These are phyloP conservation scores for Drosophila punjabiensis DNA, from an alignment of 1,140 invertebrate genomes.

Conservation along the genomic window DNA sequence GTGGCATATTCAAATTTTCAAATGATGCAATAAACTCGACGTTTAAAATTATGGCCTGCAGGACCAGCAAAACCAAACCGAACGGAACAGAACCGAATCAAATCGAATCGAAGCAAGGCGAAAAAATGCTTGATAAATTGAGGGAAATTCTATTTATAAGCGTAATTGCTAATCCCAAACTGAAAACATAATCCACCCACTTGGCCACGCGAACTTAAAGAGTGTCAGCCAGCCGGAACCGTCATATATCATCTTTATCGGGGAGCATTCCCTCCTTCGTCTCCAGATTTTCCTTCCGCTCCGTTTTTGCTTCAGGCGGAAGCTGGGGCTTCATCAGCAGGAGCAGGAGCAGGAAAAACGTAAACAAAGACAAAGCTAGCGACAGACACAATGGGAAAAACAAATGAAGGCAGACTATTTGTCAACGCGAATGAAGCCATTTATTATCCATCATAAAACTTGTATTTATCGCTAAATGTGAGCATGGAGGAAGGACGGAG, in stretches of 20 bases:
- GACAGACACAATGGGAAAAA: slow-evolving; percentile 46
- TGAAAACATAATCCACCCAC: slow-evolving; percentile 84
- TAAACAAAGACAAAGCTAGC: slow-evolving; percentile 42
- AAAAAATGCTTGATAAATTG: slow-evolving; percentile 73
- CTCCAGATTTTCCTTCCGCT: background rate
- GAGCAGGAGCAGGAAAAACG: slow-evolving; percentile 22
- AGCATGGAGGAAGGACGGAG: background rate
- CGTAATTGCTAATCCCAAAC: slow-evolving; percentile 82
- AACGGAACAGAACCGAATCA: background rate
- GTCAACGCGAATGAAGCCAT: slow-evolving; percentile 85
- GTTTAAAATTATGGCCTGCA: slow-evolving; percentile 32
- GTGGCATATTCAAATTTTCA: slow-evolving; percentile 62
- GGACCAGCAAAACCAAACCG: slow-evolving; percentile 19
- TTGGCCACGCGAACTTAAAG: slow-evolving; percentile 59
- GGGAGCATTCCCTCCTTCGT: slow-evolving; percentile 13
- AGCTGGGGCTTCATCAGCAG: slow-evolving; percentile 16
- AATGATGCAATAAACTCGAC: slow-evolving; percentile 72
- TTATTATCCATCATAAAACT: slow-evolving; percentile 85
- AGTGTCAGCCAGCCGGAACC: slow-evolving; percentile 41
- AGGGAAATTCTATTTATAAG: slow-evolving; percentile 78
- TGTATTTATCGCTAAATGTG: slow-evolving; percentile 81
- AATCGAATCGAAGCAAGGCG: background rate
- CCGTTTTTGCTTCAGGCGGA: slow-evolving; percentile 40
- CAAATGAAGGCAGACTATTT: slow-evolving; percentile 84
- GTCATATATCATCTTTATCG: slow-evolving; percentile 81